Evolutionary conservation across 2,797 vertebrate genomes (phyloP).

Genomic region (Heteromormyrus szaboi): DNA sequence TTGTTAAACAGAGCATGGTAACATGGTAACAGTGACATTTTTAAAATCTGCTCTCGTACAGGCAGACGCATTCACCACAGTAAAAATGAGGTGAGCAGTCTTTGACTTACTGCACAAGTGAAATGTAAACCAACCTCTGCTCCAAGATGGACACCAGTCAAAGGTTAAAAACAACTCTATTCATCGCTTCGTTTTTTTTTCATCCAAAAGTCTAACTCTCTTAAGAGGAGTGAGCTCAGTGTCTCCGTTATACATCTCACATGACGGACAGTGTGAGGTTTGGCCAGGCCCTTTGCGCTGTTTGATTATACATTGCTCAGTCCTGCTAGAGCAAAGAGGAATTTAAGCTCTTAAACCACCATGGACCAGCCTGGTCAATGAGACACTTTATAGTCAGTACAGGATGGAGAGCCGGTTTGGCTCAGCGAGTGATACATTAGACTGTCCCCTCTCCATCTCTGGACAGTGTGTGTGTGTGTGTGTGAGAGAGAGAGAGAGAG

Average conservation of each 20-base stretch:
- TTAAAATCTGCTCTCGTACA: neutral
- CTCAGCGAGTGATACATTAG: neutral
- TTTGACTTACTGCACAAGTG: neutral
- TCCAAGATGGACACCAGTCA: neutral
- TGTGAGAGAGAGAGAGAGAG: neutral
- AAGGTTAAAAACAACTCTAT: neutral
- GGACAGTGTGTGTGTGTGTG: neutral
- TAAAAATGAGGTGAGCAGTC: neutral
- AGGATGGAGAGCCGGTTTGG: neutral
- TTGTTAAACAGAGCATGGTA: constrained; percentile 22
- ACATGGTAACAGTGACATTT: neutral
- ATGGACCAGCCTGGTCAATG: neutral
- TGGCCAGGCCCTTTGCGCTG: neutral
- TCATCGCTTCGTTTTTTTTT: neutral
- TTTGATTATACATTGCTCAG: neutral
- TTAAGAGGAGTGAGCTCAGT: neutral
- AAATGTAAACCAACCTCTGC: neutral
- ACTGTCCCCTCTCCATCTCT: neutral
- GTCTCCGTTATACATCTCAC: neutral
- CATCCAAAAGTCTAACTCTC: neutral
- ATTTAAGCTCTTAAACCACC: neutral
- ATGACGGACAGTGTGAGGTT: neutral
- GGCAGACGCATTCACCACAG: neutral
- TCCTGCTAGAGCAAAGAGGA: neutral
- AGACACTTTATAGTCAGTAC: neutral